Evolutionary conservation across 2,888 invertebrate species (phyloP).

Genomic region (Ephialtes manifestator): DNA sequence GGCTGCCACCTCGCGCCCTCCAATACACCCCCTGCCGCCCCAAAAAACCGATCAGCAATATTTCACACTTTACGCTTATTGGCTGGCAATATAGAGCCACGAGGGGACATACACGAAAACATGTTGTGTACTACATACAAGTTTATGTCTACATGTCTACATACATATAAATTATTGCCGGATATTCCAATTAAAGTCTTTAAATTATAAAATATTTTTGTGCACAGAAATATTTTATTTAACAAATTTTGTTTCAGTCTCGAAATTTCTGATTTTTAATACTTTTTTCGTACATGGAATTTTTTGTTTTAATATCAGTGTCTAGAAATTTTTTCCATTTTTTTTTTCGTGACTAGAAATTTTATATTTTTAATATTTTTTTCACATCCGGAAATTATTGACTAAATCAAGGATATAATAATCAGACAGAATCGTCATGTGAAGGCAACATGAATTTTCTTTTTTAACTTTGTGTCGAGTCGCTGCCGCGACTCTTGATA

Average conservation of each 20-base stretch:
- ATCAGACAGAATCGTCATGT: no score
- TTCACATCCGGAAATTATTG: background rate
- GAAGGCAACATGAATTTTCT: no score
- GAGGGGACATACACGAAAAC: conserved; percentile 42
- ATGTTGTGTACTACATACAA: background rate
- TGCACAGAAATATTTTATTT: background rate
- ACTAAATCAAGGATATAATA: background rate
- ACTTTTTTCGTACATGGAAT: no score
- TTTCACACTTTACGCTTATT: conserved; percentile 81
- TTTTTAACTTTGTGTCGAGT: no score
- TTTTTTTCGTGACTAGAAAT: no score
- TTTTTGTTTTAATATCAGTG: no score
- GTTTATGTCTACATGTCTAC: background rate
- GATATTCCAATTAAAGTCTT: background rate
- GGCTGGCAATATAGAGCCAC: conserved; percentile 72
- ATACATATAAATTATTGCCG: background rate
- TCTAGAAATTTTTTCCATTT: no score
- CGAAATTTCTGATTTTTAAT: no score
- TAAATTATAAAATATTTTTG: background rate
- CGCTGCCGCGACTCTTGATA: no score
- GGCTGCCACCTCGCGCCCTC: conserved; percentile 36
- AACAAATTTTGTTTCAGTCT: no score
- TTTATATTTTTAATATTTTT: background rate
- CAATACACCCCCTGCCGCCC: conserved; percentile 55
- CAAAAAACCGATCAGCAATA: conserved; percentile 79